Evolutionary conservation across 2,113 vertebrate genomes (phyloP).

Genomic region (Merops nubicus): DNA sequence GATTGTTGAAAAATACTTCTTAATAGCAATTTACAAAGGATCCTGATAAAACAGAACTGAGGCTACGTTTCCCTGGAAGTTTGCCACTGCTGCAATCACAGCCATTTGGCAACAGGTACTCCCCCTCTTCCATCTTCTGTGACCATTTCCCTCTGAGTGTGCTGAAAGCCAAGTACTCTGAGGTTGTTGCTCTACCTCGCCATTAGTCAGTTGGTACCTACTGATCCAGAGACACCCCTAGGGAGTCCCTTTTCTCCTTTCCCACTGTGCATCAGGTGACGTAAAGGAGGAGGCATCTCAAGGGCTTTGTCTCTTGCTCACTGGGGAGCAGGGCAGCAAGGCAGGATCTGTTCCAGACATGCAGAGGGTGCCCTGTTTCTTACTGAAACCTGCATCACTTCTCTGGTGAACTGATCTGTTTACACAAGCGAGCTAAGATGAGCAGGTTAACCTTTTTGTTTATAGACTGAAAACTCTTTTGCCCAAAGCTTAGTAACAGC

Average conservation of each 20-base stretch:
- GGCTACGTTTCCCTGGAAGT: conserved; percentile 64
- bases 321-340: neutral
- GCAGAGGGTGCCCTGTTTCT: neutral
- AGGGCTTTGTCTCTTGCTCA: neutral
- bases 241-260: neutral
- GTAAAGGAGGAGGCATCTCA: neutral
- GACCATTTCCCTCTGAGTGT: conserved; percentile 19
- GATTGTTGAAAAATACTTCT: conserved; percentile 84
- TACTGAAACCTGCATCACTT: conserved; percentile 35
- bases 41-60: conserved; percentile 73
- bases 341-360: neutral
- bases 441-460: conserved; percentile 54
- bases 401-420: conserved; percentile 40
- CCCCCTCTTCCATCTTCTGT: conserved; percentile 29
- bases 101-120: conserved; percentile 68
- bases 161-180: conserved; percentile 3
- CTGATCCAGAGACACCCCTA: neutral
- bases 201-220: neutral
- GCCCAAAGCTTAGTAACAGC: conserved; percentile 18
- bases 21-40: conserved; percentile 78
- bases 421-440: conserved; percentile 41
- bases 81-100: conserved; percentile 61
- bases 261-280: neutral
- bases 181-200: neutral
- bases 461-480: conserved; percentile 55